These are phyloP conservation scores for Ceratina calcarata DNA, from an alignment of 1,140 invertebrate genomes.

Conservation along the genomic window DNA sequence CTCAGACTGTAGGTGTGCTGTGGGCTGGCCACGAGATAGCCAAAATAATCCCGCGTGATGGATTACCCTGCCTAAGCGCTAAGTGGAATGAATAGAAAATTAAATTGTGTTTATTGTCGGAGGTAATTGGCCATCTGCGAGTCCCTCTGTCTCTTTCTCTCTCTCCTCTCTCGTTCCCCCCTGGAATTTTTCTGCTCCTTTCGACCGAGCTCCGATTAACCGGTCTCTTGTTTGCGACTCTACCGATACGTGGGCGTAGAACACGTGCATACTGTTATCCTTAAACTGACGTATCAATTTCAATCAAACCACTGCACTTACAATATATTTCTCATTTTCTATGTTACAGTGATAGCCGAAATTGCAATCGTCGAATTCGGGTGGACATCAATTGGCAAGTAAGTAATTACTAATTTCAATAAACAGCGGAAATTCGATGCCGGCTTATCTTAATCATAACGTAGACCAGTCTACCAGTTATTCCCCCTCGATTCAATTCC, in stretches of 20 bases:
- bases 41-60: conserved; percentile 76
- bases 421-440: background rate
- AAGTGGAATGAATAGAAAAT: conserved; percentile 79
- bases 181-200: background rate
- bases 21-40: conserved; percentile 72
- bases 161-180: no score
- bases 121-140: conserved; percentile 78
- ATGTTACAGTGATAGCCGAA: no score
- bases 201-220: background rate
- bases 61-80: conserved; percentile 73
- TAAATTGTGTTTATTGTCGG: conserved; percentile 78
- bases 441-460: background rate
- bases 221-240: background rate
- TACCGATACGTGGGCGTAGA: background rate
- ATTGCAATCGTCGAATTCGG: background rate
- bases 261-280: background rate
- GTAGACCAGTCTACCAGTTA: background rate
- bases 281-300: background rate
- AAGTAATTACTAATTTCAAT: background rate
- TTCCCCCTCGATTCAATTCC: conserved; percentile 21
- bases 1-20: conserved; percentile 55
- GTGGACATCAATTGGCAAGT: background rate
- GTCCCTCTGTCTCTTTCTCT: conserved; percentile 28
- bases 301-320: background rate
- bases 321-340: no score